A percentile compares a stretch with the other conserved stretches of the same genome.
Conservation (phyloP, 2,797 vertebrate genomes). For the Acrocephalus scirpaceus region DNA sequence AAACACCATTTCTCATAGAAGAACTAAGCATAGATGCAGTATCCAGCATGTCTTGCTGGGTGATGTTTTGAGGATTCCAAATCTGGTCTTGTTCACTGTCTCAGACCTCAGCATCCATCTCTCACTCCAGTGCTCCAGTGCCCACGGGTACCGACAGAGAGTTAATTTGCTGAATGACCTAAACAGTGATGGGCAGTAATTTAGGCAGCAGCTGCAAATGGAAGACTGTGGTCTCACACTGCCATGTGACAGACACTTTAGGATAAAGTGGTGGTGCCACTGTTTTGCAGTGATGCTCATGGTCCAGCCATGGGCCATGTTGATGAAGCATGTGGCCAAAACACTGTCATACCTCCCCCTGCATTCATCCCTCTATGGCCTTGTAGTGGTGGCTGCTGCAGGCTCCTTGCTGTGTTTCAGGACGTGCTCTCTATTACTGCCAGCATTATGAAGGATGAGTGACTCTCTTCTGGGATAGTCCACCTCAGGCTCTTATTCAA, state of each 20-base stretch:
- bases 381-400: background rate
- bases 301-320: background rate
- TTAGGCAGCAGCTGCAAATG: background rate
- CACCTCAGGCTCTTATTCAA: background rate
- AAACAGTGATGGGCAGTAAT: background rate
- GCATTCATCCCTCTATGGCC: background rate
- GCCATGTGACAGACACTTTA: rapidly evolving
- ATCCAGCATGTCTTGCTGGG: background rate
- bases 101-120: background rate
- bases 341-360: background rate
- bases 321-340: background rate
- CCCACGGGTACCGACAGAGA: background rate
- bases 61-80: background rate
- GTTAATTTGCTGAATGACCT: background rate
- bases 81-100: background rate
- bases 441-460: rapidly evolving
- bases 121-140: background rate
- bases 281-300: rapidly evolving
- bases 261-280: background rate
- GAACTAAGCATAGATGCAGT: background rate
- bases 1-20: background rate
- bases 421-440: background rate
- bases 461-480: background rate
- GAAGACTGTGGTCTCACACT: rapidly evolving
- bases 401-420: background rate